phyloP scores from a whole-genome alignment of 2,797 vertebrate genomes.

The Hippopotamyrus pictus region DNA sequence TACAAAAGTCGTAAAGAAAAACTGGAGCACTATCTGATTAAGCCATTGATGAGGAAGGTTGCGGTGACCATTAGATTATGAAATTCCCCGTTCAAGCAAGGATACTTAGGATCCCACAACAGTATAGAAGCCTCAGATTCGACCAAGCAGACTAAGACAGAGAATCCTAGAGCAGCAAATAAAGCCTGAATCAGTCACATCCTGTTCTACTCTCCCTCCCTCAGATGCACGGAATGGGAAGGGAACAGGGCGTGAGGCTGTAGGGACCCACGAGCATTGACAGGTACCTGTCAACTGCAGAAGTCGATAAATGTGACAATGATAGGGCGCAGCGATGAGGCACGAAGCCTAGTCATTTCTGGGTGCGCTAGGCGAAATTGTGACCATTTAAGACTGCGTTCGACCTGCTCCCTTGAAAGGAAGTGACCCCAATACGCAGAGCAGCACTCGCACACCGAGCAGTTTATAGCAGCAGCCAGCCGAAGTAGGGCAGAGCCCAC shows the following conservation, averaged over 20 bases:
- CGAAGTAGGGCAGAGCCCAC: constrained; percentile 15
- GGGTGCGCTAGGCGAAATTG: neutral
- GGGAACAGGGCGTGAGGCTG: neutral
- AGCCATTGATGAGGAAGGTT: neutral
- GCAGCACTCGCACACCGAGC: neutral
- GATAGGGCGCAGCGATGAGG: neutral
- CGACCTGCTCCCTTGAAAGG: neutral
- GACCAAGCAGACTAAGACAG: neutral
- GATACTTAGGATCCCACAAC: neutral
- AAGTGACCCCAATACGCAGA: constrained; percentile 10
- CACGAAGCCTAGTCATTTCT: neutral
- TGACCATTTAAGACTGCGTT: neutral
- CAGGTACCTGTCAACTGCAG: neutral
- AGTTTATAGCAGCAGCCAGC: constrained; percentile 1
- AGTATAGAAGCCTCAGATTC: neutral
- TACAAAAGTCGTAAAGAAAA: neutral
- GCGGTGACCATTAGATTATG: neutral
- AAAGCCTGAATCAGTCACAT: neutral
- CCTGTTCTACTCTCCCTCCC: neutral
- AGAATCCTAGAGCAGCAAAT: neutral
- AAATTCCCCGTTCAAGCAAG: neutral
- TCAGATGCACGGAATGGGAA: neutral
- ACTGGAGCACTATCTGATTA: neutral
- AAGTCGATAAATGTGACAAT: neutral
- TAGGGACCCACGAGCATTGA: neutral